Conservation (phyloP, 2,797 vertebrate genomes). For the Heliangelus exortis region DNA sequence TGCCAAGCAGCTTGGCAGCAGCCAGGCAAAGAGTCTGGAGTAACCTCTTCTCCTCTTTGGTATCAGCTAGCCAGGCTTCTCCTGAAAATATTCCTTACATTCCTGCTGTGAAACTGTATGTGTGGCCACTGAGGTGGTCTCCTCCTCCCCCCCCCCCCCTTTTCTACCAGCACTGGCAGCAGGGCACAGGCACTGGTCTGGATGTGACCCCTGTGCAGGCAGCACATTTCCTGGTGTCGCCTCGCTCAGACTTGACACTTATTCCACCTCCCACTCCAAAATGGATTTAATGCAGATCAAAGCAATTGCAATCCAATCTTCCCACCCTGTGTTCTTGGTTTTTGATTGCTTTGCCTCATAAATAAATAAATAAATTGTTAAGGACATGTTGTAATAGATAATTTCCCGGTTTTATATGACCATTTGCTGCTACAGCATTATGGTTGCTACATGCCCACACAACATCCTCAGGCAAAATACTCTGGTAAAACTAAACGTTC, state of each 20-base stretch:
- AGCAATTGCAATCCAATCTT: not conserved
- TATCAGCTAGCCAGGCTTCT: not conserved
- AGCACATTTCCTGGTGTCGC: not conserved
- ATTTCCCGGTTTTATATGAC: not conserved
- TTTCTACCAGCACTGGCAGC: not conserved
- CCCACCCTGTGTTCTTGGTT: not conserved
- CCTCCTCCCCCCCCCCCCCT: not conserved
- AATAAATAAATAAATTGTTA: not conserved
- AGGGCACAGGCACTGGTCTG: not conserved
- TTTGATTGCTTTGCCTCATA: not conserved
- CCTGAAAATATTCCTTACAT: not conserved
- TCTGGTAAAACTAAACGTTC: not conserved
- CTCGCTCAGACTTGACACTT: not conserved
- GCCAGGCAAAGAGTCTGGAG: not conserved
- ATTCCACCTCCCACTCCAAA: not conserved
- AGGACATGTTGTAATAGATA: not conserved
- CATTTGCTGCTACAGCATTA: not conserved
- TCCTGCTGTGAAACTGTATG: not conserved
- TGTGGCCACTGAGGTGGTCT: not conserved
- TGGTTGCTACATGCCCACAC: not conserved
- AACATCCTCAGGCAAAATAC: not conserved
- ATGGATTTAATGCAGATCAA: not conserved
- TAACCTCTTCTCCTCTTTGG: not conserved
- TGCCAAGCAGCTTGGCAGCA: constrained; percentile 13
- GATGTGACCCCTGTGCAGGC: not conserved